Evolutionary conservation across 2,888 invertebrate genomes (phyloP).

Genomic region (Dermolepida albohirtum): DNA sequence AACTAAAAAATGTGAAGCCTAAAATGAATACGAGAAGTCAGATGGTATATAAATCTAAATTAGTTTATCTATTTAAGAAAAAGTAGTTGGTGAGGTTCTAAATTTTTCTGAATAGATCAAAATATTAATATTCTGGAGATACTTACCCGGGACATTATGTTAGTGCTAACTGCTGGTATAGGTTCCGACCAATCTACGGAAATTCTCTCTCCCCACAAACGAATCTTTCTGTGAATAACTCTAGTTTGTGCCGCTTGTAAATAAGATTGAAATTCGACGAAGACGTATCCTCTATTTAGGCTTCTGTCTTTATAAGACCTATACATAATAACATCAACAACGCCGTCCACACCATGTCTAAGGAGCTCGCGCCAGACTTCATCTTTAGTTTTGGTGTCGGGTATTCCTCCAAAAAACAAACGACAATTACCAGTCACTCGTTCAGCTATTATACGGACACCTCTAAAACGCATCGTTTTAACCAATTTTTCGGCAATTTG

Average conservation of each 20-base stretch:
- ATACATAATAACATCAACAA: slow-evolving; percentile 77
- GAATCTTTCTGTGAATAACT: slow-evolving; percentile 71
- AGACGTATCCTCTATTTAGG: slow-evolving; percentile 84
- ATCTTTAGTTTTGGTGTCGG: slow-evolving; percentile 69
- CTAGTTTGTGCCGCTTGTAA: slow-evolving; percentile 80
- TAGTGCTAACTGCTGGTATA: slow-evolving; percentile 79
- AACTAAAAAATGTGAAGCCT: too few species aligned
- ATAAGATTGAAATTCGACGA: slow-evolving; percentile 85
- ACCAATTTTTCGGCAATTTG: slow-evolving; percentile 73
- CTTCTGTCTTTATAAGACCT: slow-evolving; percentile 69
- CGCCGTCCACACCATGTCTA: slow-evolving; percentile 65
- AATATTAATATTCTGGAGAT: background rate
- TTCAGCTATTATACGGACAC: slow-evolving; percentile 77
- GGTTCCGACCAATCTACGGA: slow-evolving; percentile 92
- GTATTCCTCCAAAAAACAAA: slow-evolving; percentile 54
- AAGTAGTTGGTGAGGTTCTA: too few species aligned
- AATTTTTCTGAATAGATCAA: background rate
- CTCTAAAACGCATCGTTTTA: slow-evolving; percentile 75
- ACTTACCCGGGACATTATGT: slow-evolving; percentile 74
- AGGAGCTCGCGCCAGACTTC: slow-evolving; percentile 74
- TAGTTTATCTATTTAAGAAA: too few species aligned
- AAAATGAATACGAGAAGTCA: too few species aligned
- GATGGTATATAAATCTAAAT: too few species aligned
- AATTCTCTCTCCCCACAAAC: slow-evolving; percentile 71
- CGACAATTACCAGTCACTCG: slow-evolving; percentile 87